A percentile compares a stretch with the other conserved stretches of the same genome.
Conservation (phyloP, 2,888 invertebrate species). For the Eledone cirrhosa region DNA sequence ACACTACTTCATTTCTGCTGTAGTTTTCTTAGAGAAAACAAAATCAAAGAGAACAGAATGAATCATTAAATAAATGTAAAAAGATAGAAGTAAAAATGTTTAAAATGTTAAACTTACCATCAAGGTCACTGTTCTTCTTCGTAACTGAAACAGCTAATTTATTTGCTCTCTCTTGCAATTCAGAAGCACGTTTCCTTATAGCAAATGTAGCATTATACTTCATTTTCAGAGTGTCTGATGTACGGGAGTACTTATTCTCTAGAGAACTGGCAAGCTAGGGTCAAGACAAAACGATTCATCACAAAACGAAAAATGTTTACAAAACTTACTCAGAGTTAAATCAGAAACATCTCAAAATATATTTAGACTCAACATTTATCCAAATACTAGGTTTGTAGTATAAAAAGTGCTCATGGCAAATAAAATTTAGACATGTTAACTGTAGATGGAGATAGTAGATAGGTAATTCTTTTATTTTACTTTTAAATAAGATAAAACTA, state of each 20-base stretch:
- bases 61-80: no score
- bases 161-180: slow-evolving; percentile 81
- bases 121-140: background rate
- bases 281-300: no score
- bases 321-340: background rate
- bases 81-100: no score
- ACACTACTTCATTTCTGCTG: no score
- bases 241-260: slow-evolving; percentile 77
- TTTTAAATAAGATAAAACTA: no score
- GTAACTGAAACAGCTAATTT: slow-evolving; percentile 81
- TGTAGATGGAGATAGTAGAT: no score
- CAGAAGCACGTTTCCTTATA: slow-evolving; percentile 81
- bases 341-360: background rate
- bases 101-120: background rate
- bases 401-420: slow-evolving; percentile 36
- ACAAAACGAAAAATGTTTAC: background rate
- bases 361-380: background rate
- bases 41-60: no score
- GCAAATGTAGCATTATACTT: slow-evolving; percentile 78
- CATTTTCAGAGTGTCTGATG: slow-evolving; percentile 77
- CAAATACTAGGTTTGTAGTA: background rate
- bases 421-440: no score
- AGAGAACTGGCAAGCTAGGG: slow-evolving; percentile 68
- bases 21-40: no score
- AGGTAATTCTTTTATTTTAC: no score